Percentiles rank a stretch among this genome's conserved stretches.
phyloP scores from a whole-genome alignment of 37 sponge, comb jelly and placozoan genomes.

The Cliona cf. orientalis region DNA sequence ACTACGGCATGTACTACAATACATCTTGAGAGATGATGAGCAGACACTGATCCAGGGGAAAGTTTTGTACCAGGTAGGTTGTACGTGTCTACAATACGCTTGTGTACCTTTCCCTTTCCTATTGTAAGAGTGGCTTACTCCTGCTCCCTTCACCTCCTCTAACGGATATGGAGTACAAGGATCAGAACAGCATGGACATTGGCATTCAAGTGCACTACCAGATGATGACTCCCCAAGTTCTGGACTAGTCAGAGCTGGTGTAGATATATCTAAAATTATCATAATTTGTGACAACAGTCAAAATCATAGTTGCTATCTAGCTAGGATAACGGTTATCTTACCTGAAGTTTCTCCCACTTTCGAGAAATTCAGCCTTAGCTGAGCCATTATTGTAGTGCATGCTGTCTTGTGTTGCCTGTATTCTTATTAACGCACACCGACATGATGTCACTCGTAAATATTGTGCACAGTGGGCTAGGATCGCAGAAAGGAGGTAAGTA shows the following conservation, averaged over 20 bases:
- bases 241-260: constrained; percentile 4
- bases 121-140: background rate
- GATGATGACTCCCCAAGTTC: background rate
- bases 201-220: background rate
- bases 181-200: background rate
- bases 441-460: too few species aligned
- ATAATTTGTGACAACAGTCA: too few species aligned
- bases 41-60: background rate
- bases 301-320: too few species aligned
- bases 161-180: background rate
- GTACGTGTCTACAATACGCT: background rate
- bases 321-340: too few species aligned
- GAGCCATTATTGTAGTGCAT: too few species aligned
- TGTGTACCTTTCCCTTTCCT: constrained; percentile 1
- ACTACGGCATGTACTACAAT: background rate
- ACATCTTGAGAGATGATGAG: background rate
- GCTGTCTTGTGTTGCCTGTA: too few species aligned
- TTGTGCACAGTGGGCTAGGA: too few species aligned
- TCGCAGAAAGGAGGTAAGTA: too few species aligned
- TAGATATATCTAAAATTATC: too few species aligned
- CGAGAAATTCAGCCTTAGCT: too few species aligned
- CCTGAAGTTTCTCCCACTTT: too few species aligned
- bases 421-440: too few species aligned
- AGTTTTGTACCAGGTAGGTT: background rate
- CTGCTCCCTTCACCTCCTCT: background rate